A percentile compares a stretch with the other conserved stretches of the same genome.
Conservation (phyloP, 1,140 invertebrate species). For the Lordiphosa collinella region DNA sequence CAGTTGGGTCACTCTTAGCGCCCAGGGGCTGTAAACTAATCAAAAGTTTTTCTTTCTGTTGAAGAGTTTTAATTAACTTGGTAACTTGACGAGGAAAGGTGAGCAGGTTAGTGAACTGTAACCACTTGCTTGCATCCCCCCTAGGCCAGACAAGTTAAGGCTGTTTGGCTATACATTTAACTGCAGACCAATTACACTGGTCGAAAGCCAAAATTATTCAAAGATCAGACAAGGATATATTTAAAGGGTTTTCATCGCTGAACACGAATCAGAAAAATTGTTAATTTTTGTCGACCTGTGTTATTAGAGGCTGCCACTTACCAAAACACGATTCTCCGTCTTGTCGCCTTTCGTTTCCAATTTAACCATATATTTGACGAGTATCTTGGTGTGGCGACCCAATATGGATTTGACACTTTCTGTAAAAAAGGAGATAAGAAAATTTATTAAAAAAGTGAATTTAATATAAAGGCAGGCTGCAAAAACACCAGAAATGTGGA, state of each 20-base stretch:
- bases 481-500: too few species aligned
- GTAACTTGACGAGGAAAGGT: neutral
- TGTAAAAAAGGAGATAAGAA: conserved; percentile 81
- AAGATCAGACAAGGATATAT: too few species aligned
- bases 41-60: neutral
- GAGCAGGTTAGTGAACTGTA: neutral
- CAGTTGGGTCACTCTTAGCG: conserved; percentile 7
- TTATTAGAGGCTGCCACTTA: conserved; percentile 83
- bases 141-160: conserved; percentile 32
- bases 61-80: conserved; percentile 13
- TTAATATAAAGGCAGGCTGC: too few species aligned
- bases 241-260: too few species aligned
- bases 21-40: conserved; percentile 2
- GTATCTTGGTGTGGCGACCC: conserved; percentile 94
- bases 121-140: conserved; percentile 13
- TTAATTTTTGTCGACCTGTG: too few species aligned
- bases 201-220: too few species aligned
- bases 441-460: too few species aligned
- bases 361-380: conserved; percentile 94
- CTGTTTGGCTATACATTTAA: conserved; percentile 49
- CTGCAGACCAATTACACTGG: too few species aligned
- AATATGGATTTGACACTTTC: conserved; percentile 94
- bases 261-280: too few species aligned
- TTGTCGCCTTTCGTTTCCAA: conserved; percentile 96
- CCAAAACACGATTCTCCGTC: conserved; percentile 95